These are phyloP conservation scores for Apodemus speciosus DNA, from an alignment of 2,113 vertebrate species.

Conservation along the genomic window DNA sequence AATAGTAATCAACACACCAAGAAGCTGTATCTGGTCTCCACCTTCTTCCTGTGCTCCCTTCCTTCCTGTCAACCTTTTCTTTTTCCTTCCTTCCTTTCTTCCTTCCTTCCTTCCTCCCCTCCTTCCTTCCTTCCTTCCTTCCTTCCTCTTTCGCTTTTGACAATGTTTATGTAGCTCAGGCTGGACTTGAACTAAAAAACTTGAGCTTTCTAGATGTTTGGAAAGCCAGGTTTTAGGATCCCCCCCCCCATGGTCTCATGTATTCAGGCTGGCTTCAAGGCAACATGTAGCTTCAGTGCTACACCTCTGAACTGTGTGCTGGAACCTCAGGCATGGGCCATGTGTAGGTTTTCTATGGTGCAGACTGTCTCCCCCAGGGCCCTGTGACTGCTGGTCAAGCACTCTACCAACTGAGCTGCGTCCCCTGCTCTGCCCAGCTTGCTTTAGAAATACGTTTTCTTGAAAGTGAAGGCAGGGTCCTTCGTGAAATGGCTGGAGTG, in stretches of 20 bases:
- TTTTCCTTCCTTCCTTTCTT: rapidly evolving
- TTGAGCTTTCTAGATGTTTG: neutral
- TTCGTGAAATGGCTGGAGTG: neutral
- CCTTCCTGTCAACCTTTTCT: neutral
- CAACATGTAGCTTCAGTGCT: no score
- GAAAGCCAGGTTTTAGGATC: neutral
- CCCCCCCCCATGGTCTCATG: neutral
- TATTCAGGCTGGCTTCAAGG: neutral
- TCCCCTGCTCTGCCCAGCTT: neutral
- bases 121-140: neutral
- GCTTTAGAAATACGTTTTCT: slow-evolving; percentile 5
- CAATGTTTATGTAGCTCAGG: neutral
- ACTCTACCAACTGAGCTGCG: neutral
- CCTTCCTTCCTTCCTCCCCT: rapidly evolving
- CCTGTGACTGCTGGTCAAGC: neutral
- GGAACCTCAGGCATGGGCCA: neutral
- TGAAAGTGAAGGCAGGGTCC: neutral
- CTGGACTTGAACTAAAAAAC: neutral
- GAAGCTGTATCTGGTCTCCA: neutral
- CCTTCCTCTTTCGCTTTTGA: neutral
- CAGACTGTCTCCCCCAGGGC: neutral
- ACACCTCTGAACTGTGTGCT: no score
- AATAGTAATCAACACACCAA: neutral
- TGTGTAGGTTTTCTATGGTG: neutral
- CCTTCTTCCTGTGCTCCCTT: neutral